Percentiles rank a stretch among this genome's conserved stretches.
Evolutionary conservation across 2,797 vertebrate genomes (phyloP).

Genomic region (Vireo griseus): DNA sequence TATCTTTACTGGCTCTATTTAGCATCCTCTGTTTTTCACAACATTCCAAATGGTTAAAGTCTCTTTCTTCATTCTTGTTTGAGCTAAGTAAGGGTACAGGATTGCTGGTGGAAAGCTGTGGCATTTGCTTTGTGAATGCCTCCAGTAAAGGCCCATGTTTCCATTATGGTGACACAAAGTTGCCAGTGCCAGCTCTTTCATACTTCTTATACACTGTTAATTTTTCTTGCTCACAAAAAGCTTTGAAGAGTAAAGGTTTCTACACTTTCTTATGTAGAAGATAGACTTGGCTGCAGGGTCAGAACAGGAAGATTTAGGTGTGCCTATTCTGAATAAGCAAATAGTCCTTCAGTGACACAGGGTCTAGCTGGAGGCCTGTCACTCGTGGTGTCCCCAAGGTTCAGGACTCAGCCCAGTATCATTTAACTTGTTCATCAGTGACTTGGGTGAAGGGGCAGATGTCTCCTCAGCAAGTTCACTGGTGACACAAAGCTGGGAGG

Average conservation of each 20-base stretch:
- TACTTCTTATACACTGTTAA: neutral
- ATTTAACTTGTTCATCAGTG: neutral
- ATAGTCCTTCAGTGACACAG: neutral
- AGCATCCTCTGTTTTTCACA: neutral
- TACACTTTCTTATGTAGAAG: neutral
- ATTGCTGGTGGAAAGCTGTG: neutral
- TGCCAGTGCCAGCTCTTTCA: neutral
- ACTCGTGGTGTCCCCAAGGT: neutral
- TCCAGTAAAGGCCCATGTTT: accelerated
- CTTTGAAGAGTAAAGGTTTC: neutral
- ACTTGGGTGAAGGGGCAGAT: neutral
- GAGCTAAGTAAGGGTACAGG: neutral
- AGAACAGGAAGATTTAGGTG: neutral
- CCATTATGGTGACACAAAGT: neutral
- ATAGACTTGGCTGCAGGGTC: neutral
- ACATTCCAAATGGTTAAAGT: neutral
- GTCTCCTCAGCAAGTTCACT: neutral
- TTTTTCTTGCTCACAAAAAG: neutral
- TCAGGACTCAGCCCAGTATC: neutral
- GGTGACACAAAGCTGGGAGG: neutral
- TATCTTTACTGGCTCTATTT: neutral
- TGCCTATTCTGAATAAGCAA: neutral
- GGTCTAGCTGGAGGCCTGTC: neutral
- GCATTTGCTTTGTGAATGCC: neutral
- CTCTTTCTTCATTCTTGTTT: neutral